Evolutionary conservation across 1,140 invertebrate species (phyloP), one percentile per base, ranked within the genome.

Genomic region (Vanessa atalanta): DNA sequence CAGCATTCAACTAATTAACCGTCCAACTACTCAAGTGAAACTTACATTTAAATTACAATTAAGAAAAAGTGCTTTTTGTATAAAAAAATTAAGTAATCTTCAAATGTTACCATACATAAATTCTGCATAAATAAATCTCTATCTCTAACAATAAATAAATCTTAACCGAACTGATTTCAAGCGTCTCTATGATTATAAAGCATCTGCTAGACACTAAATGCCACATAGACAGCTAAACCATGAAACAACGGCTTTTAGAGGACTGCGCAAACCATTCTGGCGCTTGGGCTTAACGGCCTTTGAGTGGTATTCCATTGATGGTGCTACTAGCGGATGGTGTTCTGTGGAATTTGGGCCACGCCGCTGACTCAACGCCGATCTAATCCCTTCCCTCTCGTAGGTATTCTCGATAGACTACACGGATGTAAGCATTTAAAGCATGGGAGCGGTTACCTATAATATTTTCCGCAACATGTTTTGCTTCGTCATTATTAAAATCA

Each of bases 261-360:
- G n/a, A 66, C 47, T 12, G 6, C 31, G 37, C 81, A 80, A 61
- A 26, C 70, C n/a, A 87, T 83, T 84, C 20, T 82, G 67, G 72
- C 57, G 66, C 80, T 71, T 86, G 79, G 48, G 63, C 4, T 13
- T 13, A 67, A 65, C n/a, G 70, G 23, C 37, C 55, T 79, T 77
- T 50, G 75, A 82, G 80, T 75, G 78, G 66, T 83, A 82, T 85
- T 89, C 60, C 73, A 77, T 82, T 85, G 80, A 73, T 57, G 43
- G 13, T 68, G 9, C 47, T 67, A n/a, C 53, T 77, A 81, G 75
- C 82, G 84, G 90, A 92, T 92, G 90, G 87, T 91, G 86, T 88
- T 80, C 83, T 83, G 65, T 82, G 89, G 89, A 88, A 92, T 92
- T 91, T 92, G 89, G 90, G 87, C 77, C 89, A 91, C 81, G 81